These are phyloP conservation scores for Amblyraja radiata DNA, from an alignment of 2,797 vertebrate genomes.

Conservation along the genomic window DNA sequence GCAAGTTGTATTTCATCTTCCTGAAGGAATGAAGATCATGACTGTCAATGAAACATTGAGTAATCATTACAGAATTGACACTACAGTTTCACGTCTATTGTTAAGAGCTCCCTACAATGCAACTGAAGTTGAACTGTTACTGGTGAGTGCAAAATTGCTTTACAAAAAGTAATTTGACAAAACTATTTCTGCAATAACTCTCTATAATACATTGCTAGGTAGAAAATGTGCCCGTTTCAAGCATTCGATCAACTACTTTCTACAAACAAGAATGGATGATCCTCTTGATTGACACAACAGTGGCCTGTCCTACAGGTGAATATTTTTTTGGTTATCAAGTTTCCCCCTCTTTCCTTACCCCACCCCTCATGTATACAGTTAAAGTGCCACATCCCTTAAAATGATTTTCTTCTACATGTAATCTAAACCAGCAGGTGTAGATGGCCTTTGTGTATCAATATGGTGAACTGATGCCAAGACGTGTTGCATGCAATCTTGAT, in stretches of 20 bases:
- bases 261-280: conserved; percentile 19
- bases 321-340: neutral
- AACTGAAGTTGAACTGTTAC: neutral
- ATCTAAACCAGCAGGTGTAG: too few relatives aligned
- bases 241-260: neutral
- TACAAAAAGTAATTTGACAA: neutral
- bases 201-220: neutral
- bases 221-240: neutral
- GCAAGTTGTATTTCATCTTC: conserved; percentile 12
- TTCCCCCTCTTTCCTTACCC: neutral
- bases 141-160: neutral
- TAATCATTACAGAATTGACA: neutral
- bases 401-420: too few relatives aligned
- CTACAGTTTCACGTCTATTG: neutral
- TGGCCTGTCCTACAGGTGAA: neutral
- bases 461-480: too few relatives aligned
- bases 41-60: neutral
- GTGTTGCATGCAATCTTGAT: too few relatives aligned
- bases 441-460: too few relatives aligned
- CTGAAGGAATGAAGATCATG: neutral
- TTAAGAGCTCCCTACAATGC: neutral
- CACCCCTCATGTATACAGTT: too few relatives aligned
- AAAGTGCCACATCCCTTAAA: too few relatives aligned
- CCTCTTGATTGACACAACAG: conserved; percentile 16
- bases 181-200: neutral